A percentile compares a stretch with the other conserved stretches of the same genome.
These are phyloP conservation scores for Leptinotarsa texana DNA, from an alignment of 1,140 invertebrate species.

Conservation along the genomic window DNA sequence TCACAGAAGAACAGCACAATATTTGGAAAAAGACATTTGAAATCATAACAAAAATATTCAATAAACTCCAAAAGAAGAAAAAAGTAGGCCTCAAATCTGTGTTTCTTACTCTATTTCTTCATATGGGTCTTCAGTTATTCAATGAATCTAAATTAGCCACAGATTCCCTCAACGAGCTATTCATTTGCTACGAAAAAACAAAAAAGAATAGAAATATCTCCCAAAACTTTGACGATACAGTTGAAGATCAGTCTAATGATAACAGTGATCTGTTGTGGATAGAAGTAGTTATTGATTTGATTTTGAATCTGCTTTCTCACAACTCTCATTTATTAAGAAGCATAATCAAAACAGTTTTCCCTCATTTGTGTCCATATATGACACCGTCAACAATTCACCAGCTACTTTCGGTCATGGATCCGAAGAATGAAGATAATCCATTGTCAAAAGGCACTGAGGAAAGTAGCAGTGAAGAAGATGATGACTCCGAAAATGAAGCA, in stretches of 20 bases:
- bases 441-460: constrained; percentile 56
- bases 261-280: constrained; percentile 67
- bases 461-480: constrained; percentile 57
- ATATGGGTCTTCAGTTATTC: constrained; percentile 74
- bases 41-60: constrained; percentile 59
- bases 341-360: constrained; percentile 72
- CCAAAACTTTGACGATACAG: constrained; percentile 42
- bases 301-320: constrained; percentile 72
- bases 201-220: constrained; percentile 56
- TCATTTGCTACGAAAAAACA: constrained; percentile 69
- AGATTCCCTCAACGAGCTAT: constrained; percentile 69
- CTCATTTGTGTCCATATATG: constrained; percentile 71
- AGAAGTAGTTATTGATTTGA: constrained; percentile 77
- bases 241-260: constrained; percentile 41
- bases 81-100: constrained; percentile 55
- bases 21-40: constrained; percentile 66
- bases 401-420: constrained; percentile 74
- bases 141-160: constrained; percentile 68
- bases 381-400: constrained; percentile 69
- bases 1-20: constrained; percentile 60
- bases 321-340: constrained; percentile 70
- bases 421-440: constrained; percentile 66
- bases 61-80: constrained; percentile 53
- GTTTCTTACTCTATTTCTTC: constrained; percentile 69
- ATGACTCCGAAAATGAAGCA: constrained; percentile 51